Evolutionary conservation across 2,797 vertebrate species (phyloP).

Genomic region (Pygocentrus nattereri): DNA sequence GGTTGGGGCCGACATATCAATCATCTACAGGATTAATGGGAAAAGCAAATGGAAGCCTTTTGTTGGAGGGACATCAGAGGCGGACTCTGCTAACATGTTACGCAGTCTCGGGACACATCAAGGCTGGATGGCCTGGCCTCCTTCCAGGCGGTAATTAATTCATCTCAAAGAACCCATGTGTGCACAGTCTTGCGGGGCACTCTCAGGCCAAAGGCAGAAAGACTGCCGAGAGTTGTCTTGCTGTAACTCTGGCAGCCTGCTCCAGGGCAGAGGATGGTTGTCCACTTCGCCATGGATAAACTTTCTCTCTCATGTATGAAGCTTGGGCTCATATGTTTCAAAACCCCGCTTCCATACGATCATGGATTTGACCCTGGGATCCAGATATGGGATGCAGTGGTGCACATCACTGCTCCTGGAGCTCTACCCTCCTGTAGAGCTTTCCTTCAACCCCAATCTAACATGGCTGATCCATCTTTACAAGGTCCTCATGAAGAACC

Average conservation of each 20-base stretch:
- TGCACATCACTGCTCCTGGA: no score
- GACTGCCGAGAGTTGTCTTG: not conserved
- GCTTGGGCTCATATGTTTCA: not conserved
- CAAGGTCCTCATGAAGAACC: no score
- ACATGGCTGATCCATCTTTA: no score
- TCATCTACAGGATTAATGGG: conserved; percentile 7
- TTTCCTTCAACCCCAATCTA: no score
- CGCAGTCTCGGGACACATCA: conserved; percentile 29
- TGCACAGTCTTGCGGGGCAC: conserved; percentile 6
- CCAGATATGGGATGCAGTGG: not conserved
- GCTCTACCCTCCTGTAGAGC: no score
- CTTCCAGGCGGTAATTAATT: conserved; percentile 43
- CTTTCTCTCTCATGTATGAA: not conserved
- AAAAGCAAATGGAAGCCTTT: conserved; percentile 35
- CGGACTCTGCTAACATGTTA: not conserved
- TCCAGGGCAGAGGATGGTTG: not conserved
- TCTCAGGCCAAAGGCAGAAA: conserved; percentile 20
- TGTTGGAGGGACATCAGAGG: conserved; percentile 26
- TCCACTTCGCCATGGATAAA: not conserved
- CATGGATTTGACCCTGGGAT: not conserved
- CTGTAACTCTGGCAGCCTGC: not conserved
- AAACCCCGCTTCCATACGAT: not conserved
- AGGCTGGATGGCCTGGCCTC: conserved; percentile 28
- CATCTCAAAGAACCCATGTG: conserved; percentile 32
- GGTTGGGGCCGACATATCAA: not conserved